These are phyloP conservation scores for Macropis europaea DNA, from an alignment of 2,888 invertebrate species.

Conservation along the genomic window DNA sequence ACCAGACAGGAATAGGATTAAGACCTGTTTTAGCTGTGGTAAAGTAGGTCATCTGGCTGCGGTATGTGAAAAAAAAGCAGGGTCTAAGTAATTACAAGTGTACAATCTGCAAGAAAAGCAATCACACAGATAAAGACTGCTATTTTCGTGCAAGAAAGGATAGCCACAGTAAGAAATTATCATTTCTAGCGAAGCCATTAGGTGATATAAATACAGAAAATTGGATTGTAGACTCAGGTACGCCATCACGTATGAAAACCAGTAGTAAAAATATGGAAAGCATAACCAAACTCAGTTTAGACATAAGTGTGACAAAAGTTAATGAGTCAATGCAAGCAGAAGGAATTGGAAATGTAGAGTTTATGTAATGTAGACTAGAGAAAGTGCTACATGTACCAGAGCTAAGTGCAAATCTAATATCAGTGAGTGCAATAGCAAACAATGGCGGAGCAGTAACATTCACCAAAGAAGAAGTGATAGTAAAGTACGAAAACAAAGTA, in stretches of 20 bases:
- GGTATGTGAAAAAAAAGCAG: not conserved
- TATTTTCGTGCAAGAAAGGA: not conserved
- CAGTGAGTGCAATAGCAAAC: not conserved
- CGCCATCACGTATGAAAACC: not conserved
- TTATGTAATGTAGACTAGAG: not conserved
- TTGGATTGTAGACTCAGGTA: not conserved
- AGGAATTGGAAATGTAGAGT: not conserved
- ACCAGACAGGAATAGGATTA: no score
- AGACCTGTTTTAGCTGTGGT: no score
- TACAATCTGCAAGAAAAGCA: not conserved
- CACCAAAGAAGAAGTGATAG: not conserved
- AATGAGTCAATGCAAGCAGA: not conserved
- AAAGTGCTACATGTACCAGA: not conserved
- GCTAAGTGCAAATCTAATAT: not conserved
- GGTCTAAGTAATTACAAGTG: not conserved
- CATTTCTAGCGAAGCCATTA: not conserved
- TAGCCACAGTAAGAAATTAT: not conserved
- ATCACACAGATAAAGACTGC: not conserved
- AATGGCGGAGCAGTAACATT: not conserved
- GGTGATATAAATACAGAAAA: not conserved
- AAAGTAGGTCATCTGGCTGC: not conserved
- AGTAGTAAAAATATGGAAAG: no score
- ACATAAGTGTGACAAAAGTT: not conserved
- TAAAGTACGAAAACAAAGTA: not conserved
- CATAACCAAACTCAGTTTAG: not conserved